A percentile compares a stretch with the other conserved stretches of the same genome.
Evolutionary conservation across 2,888 invertebrate species (phyloP).

Genomic region (Calliopum simillimum): DNA sequence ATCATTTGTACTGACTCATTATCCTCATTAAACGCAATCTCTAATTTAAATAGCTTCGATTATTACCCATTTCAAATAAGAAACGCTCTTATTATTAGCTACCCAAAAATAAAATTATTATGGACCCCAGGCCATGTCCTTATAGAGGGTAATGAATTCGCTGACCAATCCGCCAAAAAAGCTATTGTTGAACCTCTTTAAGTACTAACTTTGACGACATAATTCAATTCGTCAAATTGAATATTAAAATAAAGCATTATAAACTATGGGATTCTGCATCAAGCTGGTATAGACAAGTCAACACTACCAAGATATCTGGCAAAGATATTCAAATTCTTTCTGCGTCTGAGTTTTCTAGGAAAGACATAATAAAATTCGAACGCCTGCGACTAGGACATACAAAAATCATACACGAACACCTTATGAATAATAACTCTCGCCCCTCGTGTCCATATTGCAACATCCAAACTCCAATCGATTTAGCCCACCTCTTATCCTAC

Average conservation of each 20-base stretch:
- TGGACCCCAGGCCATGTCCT: slow-evolving; percentile 19
- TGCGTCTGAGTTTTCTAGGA: too few relatives aligned
- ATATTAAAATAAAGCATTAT: too few relatives aligned
- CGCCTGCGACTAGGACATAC: slow-evolving; percentile 4
- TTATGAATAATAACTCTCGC: background rate
- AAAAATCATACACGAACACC: background rate
- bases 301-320: too few relatives aligned
- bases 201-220: slow-evolving; percentile 12
- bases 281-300: too few relatives aligned
- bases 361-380: slow-evolving; percentile 11
- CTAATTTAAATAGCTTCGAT: too few relatives aligned
- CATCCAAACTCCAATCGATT: background rate
- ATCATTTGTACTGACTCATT: background rate
- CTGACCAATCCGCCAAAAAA: slow-evolving; percentile 12
- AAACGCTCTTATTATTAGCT: too few relatives aligned
- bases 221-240: background rate
- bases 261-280: too few relatives aligned
- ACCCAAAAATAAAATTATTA: slow-evolving; percentile 3
- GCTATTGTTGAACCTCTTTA: background rate
- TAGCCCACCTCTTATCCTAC: background rate
- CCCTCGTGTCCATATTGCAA: background rate
- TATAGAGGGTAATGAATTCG: slow-evolving; percentile 25
- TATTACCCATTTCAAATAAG: too few relatives aligned
- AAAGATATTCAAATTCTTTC: too few relatives aligned
- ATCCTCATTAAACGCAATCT: too few relatives aligned